Base-by-base conservation (phyloP, 1,140 invertebrate genomes). In the Portunus trituberculatus region DNA sequence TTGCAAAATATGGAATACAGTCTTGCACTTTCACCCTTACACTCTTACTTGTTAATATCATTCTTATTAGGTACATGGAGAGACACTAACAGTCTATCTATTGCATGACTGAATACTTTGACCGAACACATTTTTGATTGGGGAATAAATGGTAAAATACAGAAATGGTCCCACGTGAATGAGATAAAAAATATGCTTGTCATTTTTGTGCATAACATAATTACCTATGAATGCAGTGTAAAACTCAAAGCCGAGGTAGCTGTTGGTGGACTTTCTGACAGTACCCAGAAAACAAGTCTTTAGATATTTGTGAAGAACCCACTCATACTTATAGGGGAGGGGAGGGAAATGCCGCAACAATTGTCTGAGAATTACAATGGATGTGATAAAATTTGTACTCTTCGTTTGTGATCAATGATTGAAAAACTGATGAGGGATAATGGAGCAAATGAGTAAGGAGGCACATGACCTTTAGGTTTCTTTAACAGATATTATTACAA, bases 381-480 rank as follows among this genome's bases (percentile, higher is more conserved):
- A 94, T 94, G 93, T 94, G 93, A 88, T 94, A 94, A 91, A 67
- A 94, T 94, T 94, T 94, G 93, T 94, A 94, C 93, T 94, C 90
- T 94, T 91, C 39, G 93, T 94, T 94, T 94, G 93, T 94, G 93
- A 94, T 94, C 93, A 89, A 82, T 92, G 67, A 14, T 76, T 45
- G 67, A 76, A 83, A 82, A 92, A 82, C 31, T 39, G 59, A 82
- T 82, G 29, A 83, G 67, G 45, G 59, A 92, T 28, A 83, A 76
- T 76, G 29, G 59, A 31, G 31, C n/a, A 48, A 90, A 10, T 45
- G 67, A 76, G 20, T n/a, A 76, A 25, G 67, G 67, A n/a, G 25
- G 67, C 6, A 76, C n/a, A 76, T 20, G 25, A n/a, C 67, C 67
- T 76, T 76, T 76, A 76, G 25, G 6, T 76, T 76, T 59, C 20